Conservation (phyloP, 2,797 vertebrate genomes). For the Epinephelus coioides region DNA sequence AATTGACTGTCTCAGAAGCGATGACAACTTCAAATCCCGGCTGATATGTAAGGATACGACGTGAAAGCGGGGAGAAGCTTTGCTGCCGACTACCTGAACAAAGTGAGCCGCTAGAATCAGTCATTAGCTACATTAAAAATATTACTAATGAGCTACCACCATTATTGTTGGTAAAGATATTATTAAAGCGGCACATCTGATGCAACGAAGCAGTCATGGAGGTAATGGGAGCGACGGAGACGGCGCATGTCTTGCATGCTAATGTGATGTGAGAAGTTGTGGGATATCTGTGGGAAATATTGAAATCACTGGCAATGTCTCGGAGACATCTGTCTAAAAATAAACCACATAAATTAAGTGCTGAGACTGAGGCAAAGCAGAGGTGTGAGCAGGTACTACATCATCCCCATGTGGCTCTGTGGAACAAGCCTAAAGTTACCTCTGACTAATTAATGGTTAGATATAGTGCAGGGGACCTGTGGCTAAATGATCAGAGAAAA, state of each 20-base stretch:
- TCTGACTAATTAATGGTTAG: constrained; percentile 69
- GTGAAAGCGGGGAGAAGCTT: constrained; percentile 7
- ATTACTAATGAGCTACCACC: constrained; percentile 52
- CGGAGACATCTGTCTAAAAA: constrained; percentile 66
- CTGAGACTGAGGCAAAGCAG: constrained; percentile 32
- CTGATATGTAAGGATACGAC: constrained; percentile 32
- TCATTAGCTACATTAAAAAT: constrained; percentile 46
- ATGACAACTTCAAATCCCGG: constrained; percentile 57
- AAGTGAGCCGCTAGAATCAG: constrained; percentile 40
- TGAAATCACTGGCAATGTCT: constrained; percentile 58
- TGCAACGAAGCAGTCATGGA: constrained; percentile 60
- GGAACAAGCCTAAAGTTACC: constrained; percentile 61
- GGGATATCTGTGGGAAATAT: constrained; percentile 59
- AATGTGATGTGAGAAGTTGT: constrained; percentile 57
- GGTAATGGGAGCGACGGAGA: constrained; percentile 52
- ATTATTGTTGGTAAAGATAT: constrained; percentile 33
- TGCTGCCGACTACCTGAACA: constrained; percentile 29
- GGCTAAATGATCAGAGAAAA: constrained; percentile 61
- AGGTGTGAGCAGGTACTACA: constrained; percentile 57
- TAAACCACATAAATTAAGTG: constrained; percentile 67
- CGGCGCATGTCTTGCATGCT: constrained; percentile 48
- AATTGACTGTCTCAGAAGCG: constrained; percentile 68
- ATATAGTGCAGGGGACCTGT: constrained; percentile 45
- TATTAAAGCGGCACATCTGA: constrained; percentile 56
- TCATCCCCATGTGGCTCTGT: constrained; percentile 44